These are phyloP conservation scores for Corynorhinus townsendii DNA, from an alignment of 2,113 vertebrate genomes.

Conservation along the genomic window DNA sequence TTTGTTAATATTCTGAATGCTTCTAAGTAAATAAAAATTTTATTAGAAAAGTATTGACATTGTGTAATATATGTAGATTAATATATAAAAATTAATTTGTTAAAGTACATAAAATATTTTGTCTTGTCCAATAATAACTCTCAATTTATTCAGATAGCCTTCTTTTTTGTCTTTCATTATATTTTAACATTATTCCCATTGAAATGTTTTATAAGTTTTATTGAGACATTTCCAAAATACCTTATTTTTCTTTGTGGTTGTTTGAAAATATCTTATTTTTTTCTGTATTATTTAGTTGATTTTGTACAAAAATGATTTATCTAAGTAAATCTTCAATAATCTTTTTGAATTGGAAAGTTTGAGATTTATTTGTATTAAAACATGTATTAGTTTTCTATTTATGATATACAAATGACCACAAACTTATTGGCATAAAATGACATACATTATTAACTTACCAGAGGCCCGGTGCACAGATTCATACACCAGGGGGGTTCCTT, in stretches of 20 bases:
- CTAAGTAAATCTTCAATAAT: neutral
- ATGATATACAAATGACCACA: neutral
- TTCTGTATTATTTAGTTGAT: neutral
- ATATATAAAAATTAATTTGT: neutral
- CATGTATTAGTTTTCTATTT: neutral
- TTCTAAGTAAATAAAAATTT: constrained; percentile 89
- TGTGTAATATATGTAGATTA: neutral
- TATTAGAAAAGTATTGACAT: neutral
- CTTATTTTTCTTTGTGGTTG: neutral
- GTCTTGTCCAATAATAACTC: neutral
- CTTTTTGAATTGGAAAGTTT: neutral
- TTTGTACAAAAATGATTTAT: neutral
- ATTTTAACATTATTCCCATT: neutral
- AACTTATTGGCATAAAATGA: neutral
- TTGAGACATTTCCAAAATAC: neutral
- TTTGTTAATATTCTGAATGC: constrained; percentile 98
- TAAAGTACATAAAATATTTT: neutral
- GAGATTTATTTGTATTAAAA: neutral
- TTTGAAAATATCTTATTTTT: neutral
- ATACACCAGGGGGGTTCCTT: too few relatives aligned
- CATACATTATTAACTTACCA: neutral
- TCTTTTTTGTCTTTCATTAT: neutral
- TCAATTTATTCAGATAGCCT: neutral
- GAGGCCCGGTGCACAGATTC: too few relatives aligned
- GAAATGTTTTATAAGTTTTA: neutral